Percentiles rank a stretch among this genome's conserved stretches.
Conservation (phyloP, 1,140 invertebrate species). For the Panulirus ornatus region DNA sequence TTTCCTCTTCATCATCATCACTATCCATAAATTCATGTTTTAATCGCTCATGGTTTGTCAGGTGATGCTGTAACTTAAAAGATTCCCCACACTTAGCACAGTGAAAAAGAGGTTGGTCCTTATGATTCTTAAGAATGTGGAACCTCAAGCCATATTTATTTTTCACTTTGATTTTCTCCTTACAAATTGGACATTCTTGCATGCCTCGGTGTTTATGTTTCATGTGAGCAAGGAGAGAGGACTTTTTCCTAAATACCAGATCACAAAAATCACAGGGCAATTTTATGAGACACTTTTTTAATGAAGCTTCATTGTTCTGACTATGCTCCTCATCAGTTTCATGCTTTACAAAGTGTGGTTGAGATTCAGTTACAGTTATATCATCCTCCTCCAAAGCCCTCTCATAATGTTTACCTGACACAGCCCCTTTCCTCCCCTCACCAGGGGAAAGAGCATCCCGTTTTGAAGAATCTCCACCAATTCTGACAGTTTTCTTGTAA, state of each 20-base stretch:
- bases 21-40: constrained; percentile 50
- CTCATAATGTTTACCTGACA: constrained; percentile 12
- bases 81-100: constrained; percentile 70
- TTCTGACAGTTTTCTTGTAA: constrained; percentile 35
- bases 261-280: constrained; percentile 70
- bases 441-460: constrained; percentile 23
- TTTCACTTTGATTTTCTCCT: constrained; percentile 69
- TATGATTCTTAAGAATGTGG: constrained; percentile 74
- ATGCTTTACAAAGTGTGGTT: constrained; percentile 30
- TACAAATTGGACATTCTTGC: constrained; percentile 74
- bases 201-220: constrained; percentile 68
- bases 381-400: constrained; percentile 36
- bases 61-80: constrained; percentile 72
- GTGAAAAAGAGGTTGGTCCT: constrained; percentile 64
- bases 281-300: constrained; percentile 58
- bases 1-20: constrained; percentile 34
- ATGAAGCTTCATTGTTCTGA: constrained; percentile 3
- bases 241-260: constrained; percentile 68
- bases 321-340: constrained; percentile 15
- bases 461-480: constrained; percentile 24
- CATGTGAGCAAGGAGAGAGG: constrained; percentile 69
- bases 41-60: constrained; percentile 72
- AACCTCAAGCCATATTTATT: constrained; percentile 73
- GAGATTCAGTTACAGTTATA: constrained; percentile 19
- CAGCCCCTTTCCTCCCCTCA: constrained; percentile 49